Conservation (phyloP, 2,888 invertebrate species). For the Protonemura montana region DNA sequence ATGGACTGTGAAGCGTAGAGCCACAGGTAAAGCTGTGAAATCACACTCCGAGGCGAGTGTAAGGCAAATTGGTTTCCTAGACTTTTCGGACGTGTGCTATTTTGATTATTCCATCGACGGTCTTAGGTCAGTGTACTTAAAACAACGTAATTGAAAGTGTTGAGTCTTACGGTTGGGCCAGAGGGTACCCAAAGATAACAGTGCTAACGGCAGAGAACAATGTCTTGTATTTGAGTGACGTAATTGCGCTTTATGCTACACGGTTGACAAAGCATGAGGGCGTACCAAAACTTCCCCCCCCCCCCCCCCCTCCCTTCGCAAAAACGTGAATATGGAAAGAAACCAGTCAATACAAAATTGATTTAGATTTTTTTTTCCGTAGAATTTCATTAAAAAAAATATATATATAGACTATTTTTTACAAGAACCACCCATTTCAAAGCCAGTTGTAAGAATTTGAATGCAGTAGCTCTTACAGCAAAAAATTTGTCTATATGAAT, state of each 20-base stretch:
- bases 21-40: not conserved
- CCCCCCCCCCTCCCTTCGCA: too few relatives aligned
- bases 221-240: not conserved
- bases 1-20: not conserved
- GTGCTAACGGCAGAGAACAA: not conserved
- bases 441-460: too few relatives aligned
- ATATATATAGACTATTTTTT: too few relatives aligned
- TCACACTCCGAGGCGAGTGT: not conserved
- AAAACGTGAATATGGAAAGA: too few relatives aligned
- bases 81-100: not conserved
- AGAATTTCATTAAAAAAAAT: too few relatives aligned
- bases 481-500: too few relatives aligned
- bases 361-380: too few relatives aligned
- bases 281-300: too few relatives aligned
- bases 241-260: not conserved
- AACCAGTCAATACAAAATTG: too few relatives aligned
- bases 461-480: too few relatives aligned
- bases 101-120: not conserved
- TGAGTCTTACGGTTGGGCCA: not conserved
- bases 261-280: not conserved
- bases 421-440: too few relatives aligned
- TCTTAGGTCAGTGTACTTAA: not conserved
- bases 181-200: not conserved
- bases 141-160: not conserved
- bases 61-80: not conserved